Evolutionary conservation across 1,140 invertebrate species (phyloP), one percentile per base, ranked within the genome.

Genomic region (Bombus haemorrhoidalis): DNA sequence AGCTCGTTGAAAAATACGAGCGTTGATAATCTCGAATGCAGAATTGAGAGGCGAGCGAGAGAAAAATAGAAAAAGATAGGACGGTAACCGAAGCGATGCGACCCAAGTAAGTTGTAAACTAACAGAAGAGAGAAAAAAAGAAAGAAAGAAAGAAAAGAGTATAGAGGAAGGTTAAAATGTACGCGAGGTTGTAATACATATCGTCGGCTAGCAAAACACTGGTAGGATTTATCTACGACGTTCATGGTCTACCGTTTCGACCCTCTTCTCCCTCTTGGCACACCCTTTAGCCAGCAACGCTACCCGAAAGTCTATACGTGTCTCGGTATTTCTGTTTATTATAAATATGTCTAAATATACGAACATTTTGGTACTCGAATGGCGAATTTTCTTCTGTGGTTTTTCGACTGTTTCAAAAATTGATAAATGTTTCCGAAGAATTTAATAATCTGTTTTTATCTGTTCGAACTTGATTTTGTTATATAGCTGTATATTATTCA

Each of bases 221-320:
- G 72, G 10, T 28, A 47, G 57, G 69, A 69, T 77, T 88, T 82
- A 88, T 82, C 53, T 82, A 73, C 59, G 64, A 71, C 76, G 39
- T 86, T 88, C 75, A 83, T 72, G 66, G 79, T 41, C 37, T 78
- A 69, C 66, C 10, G 22, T 87, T 88, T 87, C 62, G 66, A 85
- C 47, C 39, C 74, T 37, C 53, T 41, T 37, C 64, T 25, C 57
- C 47, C 71, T 69, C 57, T n/a, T 41, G 53, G 34, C 68, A n/a
- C 62, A 62, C 43, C 34, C 62, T 74, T 68, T 53, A 88, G 75
- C 25, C 78, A 47, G n/a, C 43, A 86, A 66, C 43, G 18, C 28
- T 69, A 53, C 34, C 68, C 81, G 15, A 43, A 77, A 62, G 37
- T 71, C 41, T 80, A 28, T 43, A 32, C 25, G 13, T 41, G 34